Conservation (phyloP, 1,140 invertebrate species). For the Drosophila subpulchrella region DNA sequence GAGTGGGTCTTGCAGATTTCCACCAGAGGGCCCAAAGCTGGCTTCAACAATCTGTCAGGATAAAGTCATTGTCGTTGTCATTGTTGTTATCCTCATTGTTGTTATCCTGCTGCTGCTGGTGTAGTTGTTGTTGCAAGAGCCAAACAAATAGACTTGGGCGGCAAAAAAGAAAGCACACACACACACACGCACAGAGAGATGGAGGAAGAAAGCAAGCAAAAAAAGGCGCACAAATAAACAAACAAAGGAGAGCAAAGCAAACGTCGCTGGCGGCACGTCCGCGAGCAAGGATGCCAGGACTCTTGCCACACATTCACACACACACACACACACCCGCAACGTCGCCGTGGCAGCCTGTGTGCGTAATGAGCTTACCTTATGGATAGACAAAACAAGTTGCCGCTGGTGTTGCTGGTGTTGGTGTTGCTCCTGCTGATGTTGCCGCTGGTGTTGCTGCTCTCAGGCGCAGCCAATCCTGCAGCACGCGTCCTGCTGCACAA, state of each 20-base stretch:
- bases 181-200: constrained; percentile 7
- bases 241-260: constrained; percentile 73
- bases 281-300: constrained; percentile 55
- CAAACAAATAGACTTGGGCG: constrained; percentile 52
- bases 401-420: constrained; percentile 29
- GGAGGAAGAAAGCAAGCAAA: constrained; percentile 7
- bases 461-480: constrained; percentile 61
- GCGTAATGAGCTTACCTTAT: constrained; percentile 80
- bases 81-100: constrained; percentile 77
- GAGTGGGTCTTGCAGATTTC: constrained; percentile 8
- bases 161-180: constrained; percentile 34
- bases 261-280: constrained; percentile 75
- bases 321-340: constrained; percentile 1
- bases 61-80: constrained; percentile 77
- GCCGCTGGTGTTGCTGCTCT: constrained; percentile 16
- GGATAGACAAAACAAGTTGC: constrained; percentile 62
- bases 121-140: constrained; percentile 46
- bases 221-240: constrained; percentile 72
- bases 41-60: constrained; percentile 74
- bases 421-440: constrained; percentile 10
- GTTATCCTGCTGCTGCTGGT: constrained; percentile 41
- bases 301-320: constrained; percentile 2
- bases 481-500: constrained; percentile 71
- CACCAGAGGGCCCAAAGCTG: constrained; percentile 31
- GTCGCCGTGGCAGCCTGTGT: constrained; percentile 47